phyloP scores from a whole-genome alignment of 30 jellyfish, hydroid and myxozoan species.

The Aurelia aurita region DNA sequence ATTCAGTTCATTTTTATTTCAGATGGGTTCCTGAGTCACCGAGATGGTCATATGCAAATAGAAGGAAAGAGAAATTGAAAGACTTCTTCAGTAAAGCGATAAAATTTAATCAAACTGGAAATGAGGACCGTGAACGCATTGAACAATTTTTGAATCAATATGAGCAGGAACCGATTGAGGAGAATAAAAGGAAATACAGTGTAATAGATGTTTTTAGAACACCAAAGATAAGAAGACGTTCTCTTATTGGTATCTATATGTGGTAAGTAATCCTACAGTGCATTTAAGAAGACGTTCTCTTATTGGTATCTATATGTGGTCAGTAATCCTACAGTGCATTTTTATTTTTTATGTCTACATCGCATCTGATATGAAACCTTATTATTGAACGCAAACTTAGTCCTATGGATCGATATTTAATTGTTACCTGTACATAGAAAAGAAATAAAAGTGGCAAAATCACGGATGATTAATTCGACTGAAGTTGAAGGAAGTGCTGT shows the following conservation, averaged over 20 bases:
- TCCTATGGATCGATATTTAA: too few species aligned
- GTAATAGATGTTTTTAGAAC: constrained; percentile 46
- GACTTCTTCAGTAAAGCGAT: constrained; percentile 34
- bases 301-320: constrained; percentile 69
- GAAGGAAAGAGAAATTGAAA: constrained; percentile 15
- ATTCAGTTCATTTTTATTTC: too few species aligned
- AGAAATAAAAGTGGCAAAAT: too few species aligned
- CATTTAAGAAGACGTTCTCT: constrained; percentile 30
- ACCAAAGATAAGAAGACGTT: constrained; percentile 35
- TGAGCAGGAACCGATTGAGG: not conserved
- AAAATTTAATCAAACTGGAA: constrained; percentile 5
- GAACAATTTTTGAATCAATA: not conserved
- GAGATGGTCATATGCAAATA: constrained; percentile 54
- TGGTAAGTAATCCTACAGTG: constrained; percentile 30
- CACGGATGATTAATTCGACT: too few species aligned
- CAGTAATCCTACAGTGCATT: not conserved
- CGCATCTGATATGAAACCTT: not conserved
- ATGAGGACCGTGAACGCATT: constrained; percentile 13
- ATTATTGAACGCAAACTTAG: too few species aligned
- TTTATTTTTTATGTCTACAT: not conserved
- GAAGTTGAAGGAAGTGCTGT: too few species aligned
- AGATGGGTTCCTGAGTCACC: constrained; percentile 62
- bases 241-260: constrained; percentile 53
- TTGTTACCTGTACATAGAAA: too few species aligned
- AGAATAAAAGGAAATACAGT: constrained; percentile 16